A percentile compares a stretch with the other conserved stretches of the same genome.
These are phyloP conservation scores for Scomberomorus guttatus DNA, from an alignment of 2,797 vertebrate species.

Conservation along the genomic window DNA sequence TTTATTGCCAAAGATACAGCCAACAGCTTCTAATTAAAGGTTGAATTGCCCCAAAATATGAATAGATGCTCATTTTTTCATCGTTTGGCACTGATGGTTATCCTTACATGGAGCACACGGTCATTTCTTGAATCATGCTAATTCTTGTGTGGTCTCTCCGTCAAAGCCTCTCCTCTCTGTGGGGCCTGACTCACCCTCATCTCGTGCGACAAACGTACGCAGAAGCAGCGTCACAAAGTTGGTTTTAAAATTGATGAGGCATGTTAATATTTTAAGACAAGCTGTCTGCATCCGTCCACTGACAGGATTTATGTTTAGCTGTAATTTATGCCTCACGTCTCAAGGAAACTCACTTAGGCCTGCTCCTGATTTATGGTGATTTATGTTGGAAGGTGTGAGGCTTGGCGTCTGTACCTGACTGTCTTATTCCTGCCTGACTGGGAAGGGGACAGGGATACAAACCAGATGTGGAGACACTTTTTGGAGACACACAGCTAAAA, in stretches of 20 bases:
- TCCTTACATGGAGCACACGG: conserved; percentile 26
- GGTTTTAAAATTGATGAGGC: conserved; percentile 77
- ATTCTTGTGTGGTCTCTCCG: conserved; percentile 58
- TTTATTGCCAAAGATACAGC: conserved; percentile 23
- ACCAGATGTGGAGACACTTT: conserved; percentile 67
- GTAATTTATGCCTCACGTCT: conserved; percentile 69
- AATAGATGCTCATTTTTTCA: conserved; percentile 28
- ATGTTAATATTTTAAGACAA: conserved; percentile 80
- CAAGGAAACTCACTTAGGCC: conserved; percentile 57
- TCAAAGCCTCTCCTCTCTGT: conserved; percentile 46
- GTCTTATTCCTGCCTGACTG: conserved; percentile 54
- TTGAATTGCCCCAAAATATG: conserved; percentile 28
- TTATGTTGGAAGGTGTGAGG: conserved; percentile 65
- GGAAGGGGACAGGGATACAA: conserved; percentile 60
- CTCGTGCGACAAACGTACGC: conserved; percentile 74
- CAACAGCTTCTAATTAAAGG: conserved; percentile 38
- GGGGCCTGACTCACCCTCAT: conserved; percentile 67
- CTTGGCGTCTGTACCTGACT: conserved; percentile 49
- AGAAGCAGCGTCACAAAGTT: conserved; percentile 72
- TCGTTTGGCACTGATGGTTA: conserved; percentile 19
- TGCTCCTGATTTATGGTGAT: conserved; percentile 66
- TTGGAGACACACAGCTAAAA: conserved; percentile 46
- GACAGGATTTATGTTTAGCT: conserved; percentile 76
- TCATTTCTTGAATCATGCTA: conserved; percentile 50
- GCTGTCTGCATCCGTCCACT: conserved; percentile 63